These are phyloP conservation scores for Channallabes apus DNA, from an alignment of 2,797 vertebrate species.

Conservation along the genomic window DNA sequence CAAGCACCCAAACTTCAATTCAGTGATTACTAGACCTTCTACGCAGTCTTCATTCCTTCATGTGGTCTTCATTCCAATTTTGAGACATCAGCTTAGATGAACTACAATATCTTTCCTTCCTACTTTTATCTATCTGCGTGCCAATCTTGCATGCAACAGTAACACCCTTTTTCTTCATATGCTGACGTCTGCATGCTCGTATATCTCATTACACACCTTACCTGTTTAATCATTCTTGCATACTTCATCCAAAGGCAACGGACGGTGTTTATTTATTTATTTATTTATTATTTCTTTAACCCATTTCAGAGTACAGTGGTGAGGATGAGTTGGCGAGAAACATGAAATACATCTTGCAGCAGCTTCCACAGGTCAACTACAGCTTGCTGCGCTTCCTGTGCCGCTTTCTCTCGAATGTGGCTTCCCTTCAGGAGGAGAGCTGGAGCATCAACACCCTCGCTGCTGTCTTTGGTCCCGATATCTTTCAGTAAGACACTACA, in stretches of 20 bases:
- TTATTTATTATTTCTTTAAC: not conserved
- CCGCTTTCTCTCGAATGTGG: slow-evolving; percentile 93
- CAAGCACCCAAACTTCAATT: not conserved
- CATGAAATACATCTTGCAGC: slow-evolving; percentile 93
- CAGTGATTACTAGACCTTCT: not conserved
- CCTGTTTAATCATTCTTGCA: not conserved
- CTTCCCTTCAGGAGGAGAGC: slow-evolving; percentile 90
- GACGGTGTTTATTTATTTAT: slow-evolving; percentile 27
- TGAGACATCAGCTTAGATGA: not conserved
- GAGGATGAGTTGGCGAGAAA: slow-evolving; percentile 93
- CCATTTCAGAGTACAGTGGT: slow-evolving; percentile 85
- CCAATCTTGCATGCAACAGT: slow-evolving; percentile 22
- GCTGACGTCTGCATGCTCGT: slow-evolving; percentile 28
- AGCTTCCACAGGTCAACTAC: slow-evolving; percentile 95
- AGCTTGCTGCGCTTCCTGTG: slow-evolving; percentile 94
- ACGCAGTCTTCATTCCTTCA: too few relatives aligned
- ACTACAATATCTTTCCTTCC: not conserved
- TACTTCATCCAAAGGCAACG: not conserved
- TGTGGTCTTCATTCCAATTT: not conserved
- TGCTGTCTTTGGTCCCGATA: slow-evolving; percentile 94
- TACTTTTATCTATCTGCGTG: not conserved
- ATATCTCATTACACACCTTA: not conserved
- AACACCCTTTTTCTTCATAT: slow-evolving; percentile 16
- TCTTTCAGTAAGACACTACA: slow-evolving; percentile 87
- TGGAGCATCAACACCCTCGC: slow-evolving; percentile 90